Evolutionary conservation across 2,797 vertebrate species (phyloP).

Genomic region (Acipenser transmontanus): DNA sequence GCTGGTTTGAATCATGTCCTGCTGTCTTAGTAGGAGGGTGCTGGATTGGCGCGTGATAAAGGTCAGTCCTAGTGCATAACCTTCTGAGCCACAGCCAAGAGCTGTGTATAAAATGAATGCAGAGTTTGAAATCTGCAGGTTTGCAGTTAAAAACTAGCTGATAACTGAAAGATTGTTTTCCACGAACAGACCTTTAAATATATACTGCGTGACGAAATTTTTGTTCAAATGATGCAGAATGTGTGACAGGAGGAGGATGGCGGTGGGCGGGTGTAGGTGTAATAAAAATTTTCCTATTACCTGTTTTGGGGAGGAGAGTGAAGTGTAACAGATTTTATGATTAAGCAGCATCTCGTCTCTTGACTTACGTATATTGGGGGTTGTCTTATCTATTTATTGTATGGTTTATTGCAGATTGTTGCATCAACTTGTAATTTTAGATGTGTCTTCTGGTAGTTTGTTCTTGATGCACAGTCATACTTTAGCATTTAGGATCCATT

Average conservation of each 20-base stretch:
- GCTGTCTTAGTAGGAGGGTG: too few relatives aligned
- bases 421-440: neutral
- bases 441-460: conserved; percentile 9
- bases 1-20: too few relatives aligned
- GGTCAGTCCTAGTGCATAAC: too few relatives aligned
- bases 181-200: too few relatives aligned
- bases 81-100: too few relatives aligned
- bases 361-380: conserved; percentile 13
- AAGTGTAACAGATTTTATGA: conserved; percentile 21
- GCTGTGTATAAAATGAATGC: too few relatives aligned
- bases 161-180: too few relatives aligned
- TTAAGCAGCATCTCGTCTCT: conserved; percentile 12
- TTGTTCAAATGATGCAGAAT: neutral
- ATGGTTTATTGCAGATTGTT: neutral
- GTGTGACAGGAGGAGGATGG: neutral
- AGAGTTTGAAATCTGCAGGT: too few relatives aligned
- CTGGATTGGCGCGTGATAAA: too few relatives aligned
- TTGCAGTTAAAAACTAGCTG: too few relatives aligned
- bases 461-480: conserved; percentile 27
- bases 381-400: conserved; percentile 7
- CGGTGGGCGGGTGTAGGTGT: neutral
- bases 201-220: too few relatives aligned
- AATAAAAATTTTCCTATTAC: neutral
- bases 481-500: neutral
- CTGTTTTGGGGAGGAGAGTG: neutral